phyloP scores from a whole-genome alignment of 2,888 invertebrate species.

The Pseudeuparius sepicola region DNA sequence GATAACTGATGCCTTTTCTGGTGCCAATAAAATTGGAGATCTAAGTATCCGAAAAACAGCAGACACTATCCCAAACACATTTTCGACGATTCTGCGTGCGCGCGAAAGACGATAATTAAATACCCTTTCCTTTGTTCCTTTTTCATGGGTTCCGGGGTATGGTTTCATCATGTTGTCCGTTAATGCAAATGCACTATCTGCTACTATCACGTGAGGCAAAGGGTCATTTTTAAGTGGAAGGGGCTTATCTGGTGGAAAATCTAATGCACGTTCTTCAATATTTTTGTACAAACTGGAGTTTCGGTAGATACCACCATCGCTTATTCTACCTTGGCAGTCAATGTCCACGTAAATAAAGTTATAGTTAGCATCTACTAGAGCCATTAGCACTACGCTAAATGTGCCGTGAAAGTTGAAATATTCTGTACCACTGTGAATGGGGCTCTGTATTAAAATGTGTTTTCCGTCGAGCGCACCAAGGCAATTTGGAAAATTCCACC shows the following conservation, averaged over 20 bases:
- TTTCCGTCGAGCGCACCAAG: constrained; percentile 31
- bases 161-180: constrained; percentile 7
- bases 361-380: constrained; percentile 34
- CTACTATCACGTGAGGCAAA: too few relatives aligned
- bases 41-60: constrained; percentile 17
- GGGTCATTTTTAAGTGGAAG: neutral
- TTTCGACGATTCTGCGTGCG: constrained; percentile 16
- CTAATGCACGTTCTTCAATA: constrained; percentile 16
- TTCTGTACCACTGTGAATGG: constrained; percentile 25
- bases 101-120: constrained; percentile 17
- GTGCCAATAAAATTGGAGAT: constrained; percentile 16
- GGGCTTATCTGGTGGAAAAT: constrained; percentile 8
- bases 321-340: constrained; percentile 29
- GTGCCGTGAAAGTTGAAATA: constrained; percentile 29
- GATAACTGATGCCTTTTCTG: constrained; percentile 14
- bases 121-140: constrained; percentile 11
- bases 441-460: constrained; percentile 27
- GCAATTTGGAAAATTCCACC: constrained; percentile 26
- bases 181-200: constrained; percentile 28
- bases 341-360: constrained; percentile 30
- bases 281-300: constrained; percentile 12
- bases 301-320: constrained; percentile 28
- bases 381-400: constrained; percentile 32
- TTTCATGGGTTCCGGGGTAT: constrained; percentile 7
- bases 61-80: constrained; percentile 18